These are phyloP conservation scores for Tenebrio molitor DNA, from an alignment of 1,140 invertebrate genomes.

Conservation along the genomic window DNA sequence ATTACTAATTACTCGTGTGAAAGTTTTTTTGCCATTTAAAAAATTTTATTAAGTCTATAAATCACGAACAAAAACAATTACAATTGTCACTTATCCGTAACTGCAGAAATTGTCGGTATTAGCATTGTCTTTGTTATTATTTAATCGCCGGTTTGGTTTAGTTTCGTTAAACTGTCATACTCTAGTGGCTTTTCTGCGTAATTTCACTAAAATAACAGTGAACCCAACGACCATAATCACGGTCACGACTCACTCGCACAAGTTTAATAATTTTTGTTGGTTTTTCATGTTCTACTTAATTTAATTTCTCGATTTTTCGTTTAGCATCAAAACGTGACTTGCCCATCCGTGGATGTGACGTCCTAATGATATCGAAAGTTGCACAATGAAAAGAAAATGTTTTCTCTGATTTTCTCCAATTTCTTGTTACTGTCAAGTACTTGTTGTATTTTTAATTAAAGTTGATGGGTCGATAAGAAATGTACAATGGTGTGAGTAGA, in stretches of 20 bases:
- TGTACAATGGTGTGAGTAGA: background rate
- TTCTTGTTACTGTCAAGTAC: background rate
- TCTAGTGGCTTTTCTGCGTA: conserved; percentile 26
- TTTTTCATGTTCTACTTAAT: conserved; percentile 32
- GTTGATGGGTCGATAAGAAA: background rate
- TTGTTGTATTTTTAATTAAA: background rate
- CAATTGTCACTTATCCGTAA: too few species aligned
- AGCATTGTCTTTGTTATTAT: too few species aligned
- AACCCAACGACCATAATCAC: background rate
- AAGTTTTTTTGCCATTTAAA: too few species aligned
- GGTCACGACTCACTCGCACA: conserved; percentile 16
- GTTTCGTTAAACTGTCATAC: conserved; percentile 23
- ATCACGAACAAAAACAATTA: too few species aligned
- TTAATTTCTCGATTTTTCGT: conserved; percentile 18
- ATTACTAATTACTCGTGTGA: too few species aligned
- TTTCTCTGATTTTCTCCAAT: background rate
- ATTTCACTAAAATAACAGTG: conserved; percentile 37
- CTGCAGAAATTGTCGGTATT: too few species aligned
- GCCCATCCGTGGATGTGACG: conserved; percentile 1
- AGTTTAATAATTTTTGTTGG: conserved; percentile 22
- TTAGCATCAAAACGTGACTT: conserved; percentile 7
- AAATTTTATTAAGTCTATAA: too few species aligned
- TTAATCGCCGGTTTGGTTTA: too few species aligned
- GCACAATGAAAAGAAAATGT: background rate
- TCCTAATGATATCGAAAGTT: conserved; percentile 12